A percentile compares a stretch with the other conserved stretches of the same genome.
Evolutionary conservation across 2,888 invertebrate genomes (phyloP).

Genomic region (Oegoconia quadripuncta): DNA sequence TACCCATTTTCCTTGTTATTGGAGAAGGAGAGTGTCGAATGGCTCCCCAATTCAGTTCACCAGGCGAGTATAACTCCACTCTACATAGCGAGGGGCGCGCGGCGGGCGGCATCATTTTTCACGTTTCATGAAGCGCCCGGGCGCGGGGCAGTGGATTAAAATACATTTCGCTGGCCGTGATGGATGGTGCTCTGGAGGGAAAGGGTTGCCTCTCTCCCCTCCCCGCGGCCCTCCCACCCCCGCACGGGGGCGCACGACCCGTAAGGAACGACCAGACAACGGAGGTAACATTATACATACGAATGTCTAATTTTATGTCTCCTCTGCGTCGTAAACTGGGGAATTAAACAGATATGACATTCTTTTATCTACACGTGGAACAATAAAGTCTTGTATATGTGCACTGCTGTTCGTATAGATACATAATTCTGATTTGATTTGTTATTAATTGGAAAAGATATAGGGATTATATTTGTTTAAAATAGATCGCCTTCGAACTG

Average conservation of each 20-base stretch:
- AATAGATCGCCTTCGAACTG: too few relatives aligned
- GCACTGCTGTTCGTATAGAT: too few relatives aligned
- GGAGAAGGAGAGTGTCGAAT: not conserved
- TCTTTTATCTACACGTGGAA: too few relatives aligned
- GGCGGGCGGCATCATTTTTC: conserved; percentile 70
- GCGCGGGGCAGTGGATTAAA: conserved; percentile 74
- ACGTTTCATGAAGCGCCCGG: conserved; percentile 73
- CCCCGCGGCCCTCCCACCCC: conserved; percentile 15
- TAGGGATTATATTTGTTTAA: too few relatives aligned
- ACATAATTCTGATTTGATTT: too few relatives aligned
- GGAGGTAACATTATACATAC: conserved; percentile 32
- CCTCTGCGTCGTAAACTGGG: not conserved
- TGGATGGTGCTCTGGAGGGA: conserved; percentile 56
- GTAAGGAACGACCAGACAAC: conserved; percentile 40
- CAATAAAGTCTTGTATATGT: too few relatives aligned
- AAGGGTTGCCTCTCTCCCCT: conserved; percentile 50
- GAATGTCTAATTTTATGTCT: conserved; percentile 44
- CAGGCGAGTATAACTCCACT: too few relatives aligned
- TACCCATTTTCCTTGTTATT: too few relatives aligned
- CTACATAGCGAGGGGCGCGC: conserved; percentile 19
- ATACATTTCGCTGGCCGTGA: conserved; percentile 75
- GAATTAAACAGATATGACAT: not conserved
- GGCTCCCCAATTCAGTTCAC: not conserved
- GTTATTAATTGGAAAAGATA: too few relatives aligned
- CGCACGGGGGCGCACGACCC: conserved; percentile 5